These are phyloP conservation scores for Anthopleura xanthogrammica DNA, from an alignment of 92 coral and sea anemone genomes.

Conservation along the genomic window DNA sequence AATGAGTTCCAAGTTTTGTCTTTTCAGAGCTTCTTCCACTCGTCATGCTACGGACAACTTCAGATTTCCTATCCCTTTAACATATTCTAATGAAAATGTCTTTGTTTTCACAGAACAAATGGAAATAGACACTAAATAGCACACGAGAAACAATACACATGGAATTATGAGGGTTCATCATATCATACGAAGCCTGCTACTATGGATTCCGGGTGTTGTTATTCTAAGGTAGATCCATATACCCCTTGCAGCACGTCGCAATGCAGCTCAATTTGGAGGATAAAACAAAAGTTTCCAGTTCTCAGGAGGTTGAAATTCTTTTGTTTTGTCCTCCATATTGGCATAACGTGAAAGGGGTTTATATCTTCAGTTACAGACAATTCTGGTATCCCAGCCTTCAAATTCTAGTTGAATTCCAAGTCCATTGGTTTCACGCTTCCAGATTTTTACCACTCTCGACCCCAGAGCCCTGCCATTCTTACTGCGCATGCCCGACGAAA, in stretches of 20 bases:
- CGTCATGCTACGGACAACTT: too few species aligned
- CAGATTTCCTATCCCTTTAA: background rate
- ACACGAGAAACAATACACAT: background rate
- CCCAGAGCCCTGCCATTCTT: background rate
- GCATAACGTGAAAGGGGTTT: too few species aligned
- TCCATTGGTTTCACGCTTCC: background rate
- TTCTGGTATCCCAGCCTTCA: background rate
- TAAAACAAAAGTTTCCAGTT: too few species aligned
- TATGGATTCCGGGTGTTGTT: background rate
- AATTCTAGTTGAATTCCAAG: background rate
- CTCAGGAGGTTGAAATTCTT: too few species aligned
- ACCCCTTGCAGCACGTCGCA: too few species aligned
- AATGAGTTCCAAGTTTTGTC: background rate
- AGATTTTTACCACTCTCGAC: background rate
- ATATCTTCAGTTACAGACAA: background rate
- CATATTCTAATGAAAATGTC: background rate
- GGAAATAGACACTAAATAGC: background rate
- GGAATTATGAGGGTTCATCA: background rate
- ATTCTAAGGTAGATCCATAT: background rate
- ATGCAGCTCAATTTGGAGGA: too few species aligned
- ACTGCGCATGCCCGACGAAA: too few species aligned
- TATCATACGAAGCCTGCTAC: background rate
- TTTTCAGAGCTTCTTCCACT: too few species aligned
- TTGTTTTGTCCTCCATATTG: too few species aligned
- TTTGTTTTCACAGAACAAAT: background rate